Base-by-base conservation (phyloP, 2,797 vertebrate species). In the Siniperca undulata region DNA sequence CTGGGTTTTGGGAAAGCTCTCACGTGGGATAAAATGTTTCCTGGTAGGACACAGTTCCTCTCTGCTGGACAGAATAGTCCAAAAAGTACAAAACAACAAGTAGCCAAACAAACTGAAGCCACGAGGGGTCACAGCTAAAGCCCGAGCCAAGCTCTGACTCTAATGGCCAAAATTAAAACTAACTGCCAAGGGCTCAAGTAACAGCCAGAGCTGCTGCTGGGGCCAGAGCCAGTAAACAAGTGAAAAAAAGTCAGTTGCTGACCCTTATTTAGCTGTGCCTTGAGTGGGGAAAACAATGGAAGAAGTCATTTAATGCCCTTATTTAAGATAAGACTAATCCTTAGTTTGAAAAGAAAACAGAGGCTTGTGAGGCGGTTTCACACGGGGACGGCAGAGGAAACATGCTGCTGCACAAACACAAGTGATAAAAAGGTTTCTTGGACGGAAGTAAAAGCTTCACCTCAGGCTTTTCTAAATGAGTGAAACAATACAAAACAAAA, bases 251-350 rank as follows among this genome's bases (percentile, higher is more conserved):
- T 78, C 73, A 81, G 77, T 84, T 79, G 83, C 17, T 14, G 38
- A 38, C 19, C 50, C 74, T 61, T 36, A 62, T 70, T 82, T 73
- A 81, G 81, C 83, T 52, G 40, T 0, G 70, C 70, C 73, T 62
- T 20, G 55, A 81, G 83, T 70, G 74, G 70, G 3, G 12, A 71
- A 71, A 70, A 79, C 73, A 72, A 86, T 8, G 22, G 60, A 42
- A 12, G 58, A 78, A 81, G 72, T 27, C 0, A 0, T 16, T 81
- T 76, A 70, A 75, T 24, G 68, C 11, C 46, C 50, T 68, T 42
- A 44, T 77, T 80, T 58, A 59, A 83, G 71, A 84, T 82, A 64
- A 84, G 58, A 77, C 61, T 87, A 82, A 87, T 86, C 76, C 74
- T 66, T 11, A 22, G 64, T 67, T 14, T 71, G 73, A 81, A 52